Percentiles rank a stretch among this genome's conserved stretches.
Conservation (phyloP, 2,113 vertebrate genomes). For the Hyperopisus bebe region DNA sequence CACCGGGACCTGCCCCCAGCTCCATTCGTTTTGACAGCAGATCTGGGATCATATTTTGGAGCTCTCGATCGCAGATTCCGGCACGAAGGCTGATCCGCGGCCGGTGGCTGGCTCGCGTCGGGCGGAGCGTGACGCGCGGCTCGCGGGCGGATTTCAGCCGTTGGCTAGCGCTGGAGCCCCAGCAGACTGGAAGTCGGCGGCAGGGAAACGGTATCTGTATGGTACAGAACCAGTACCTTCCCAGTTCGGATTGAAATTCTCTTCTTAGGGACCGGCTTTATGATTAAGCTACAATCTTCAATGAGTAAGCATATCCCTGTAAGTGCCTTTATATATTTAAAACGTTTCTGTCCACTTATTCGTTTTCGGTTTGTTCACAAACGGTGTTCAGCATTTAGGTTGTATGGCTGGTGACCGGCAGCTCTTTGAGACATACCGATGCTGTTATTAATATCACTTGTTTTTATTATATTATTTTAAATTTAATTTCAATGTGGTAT, state of each 20-base stretch:
- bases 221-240: slow-evolving; percentile 52
- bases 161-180: not conserved
- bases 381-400: not conserved
- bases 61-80: not conserved
- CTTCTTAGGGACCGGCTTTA: slow-evolving; percentile 87
- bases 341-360: not conserved
- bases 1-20: not conserved
- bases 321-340: slow-evolving; percentile 55
- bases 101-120: not conserved
- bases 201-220: slow-evolving; percentile 59
- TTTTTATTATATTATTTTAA: not conserved
- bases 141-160: not conserved
- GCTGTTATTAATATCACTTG: not conserved
- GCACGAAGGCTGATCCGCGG: not conserved
- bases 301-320: slow-evolving; percentile 99
- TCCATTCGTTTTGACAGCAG: not conserved
- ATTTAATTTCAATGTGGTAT: not conserved
- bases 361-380: not conserved
- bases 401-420: not conserved
- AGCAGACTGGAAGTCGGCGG: slow-evolving; percentile 51
- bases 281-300: slow-evolving; percentile 99
- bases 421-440: not conserved
- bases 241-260: slow-evolving; percentile 47
- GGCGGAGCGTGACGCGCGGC: not conserved
- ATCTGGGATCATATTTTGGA: not conserved